These are phyloP conservation scores for Phthorimaea operculella DNA, from an alignment of 1,140 invertebrate species.

Conservation along the genomic window DNA sequence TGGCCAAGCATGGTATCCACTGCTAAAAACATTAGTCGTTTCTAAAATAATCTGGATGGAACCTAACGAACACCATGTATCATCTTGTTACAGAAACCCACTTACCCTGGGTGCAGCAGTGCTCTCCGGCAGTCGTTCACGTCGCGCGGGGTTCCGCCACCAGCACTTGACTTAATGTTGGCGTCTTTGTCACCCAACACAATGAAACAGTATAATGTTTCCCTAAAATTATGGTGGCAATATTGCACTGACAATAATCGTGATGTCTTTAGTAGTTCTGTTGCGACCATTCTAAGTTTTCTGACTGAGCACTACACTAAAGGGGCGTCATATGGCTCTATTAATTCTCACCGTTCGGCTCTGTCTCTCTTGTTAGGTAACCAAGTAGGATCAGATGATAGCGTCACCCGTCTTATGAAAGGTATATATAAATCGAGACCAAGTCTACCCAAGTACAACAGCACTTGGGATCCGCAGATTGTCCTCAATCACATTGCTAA, in stretches of 20 bases:
- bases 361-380: constrained; percentile 3
- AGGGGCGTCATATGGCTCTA: background rate
- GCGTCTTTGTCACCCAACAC: background rate
- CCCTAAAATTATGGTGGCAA: constrained; percentile 2
- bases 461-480: constrained; percentile 22
- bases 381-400: constrained; percentile 1
- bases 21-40: background rate
- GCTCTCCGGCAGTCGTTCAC: background rate
- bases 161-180: background rate
- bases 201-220: constrained; percentile 3
- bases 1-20: background rate
- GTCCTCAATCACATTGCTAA: constrained; percentile 24
- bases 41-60: background rate
- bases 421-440: constrained; percentile 14
- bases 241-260: background rate
- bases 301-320: background rate
- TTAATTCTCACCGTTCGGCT: constrained; percentile 2
- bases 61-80: constrained; percentile 3
- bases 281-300: background rate
- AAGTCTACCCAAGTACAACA: constrained; percentile 18
- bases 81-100: background rate
- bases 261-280: background rate
- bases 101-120: constrained; percentile 4
- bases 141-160: background rate
- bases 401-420: constrained; percentile 16